Evolutionary conservation across 2,888 invertebrate genomes (phyloP), one percentile per base, ranked within the genome.

Genomic region (Cheilosia variabilis): DNA sequence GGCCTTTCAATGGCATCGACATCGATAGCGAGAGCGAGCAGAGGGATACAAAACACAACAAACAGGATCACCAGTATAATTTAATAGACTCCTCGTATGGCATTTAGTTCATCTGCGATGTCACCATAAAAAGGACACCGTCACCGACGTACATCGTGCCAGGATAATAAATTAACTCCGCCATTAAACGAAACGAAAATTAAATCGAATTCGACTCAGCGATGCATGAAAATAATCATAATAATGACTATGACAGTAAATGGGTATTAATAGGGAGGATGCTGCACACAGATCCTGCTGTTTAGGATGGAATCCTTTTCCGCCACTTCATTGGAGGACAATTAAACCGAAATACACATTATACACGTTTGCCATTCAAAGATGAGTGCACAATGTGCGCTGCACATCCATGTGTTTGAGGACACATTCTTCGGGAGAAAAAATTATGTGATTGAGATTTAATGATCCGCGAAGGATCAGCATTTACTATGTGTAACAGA

Each of bases 201-300:
- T 89, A 91, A 91, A 91, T 91, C 90, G 91, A 91, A 92, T 91
- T 90, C 90, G 89, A 90, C 89, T 89, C 91, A 92, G 90, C 90
- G 90, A 90, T 90, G 91, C 92, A 90, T 92, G 90, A 91, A 92
- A 90, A 90, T 90, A 81, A 86, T 86, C 81, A 86, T 72, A 81
- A 86, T 86, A 81, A 76, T 77, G 81, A 76, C 71, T 77, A 72
- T 77, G 86, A 76, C 71, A 80, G 37, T 68, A 66, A 75, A 84
- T 80, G 84, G 15, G 66, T 76, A 69, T 76, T 86, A 76, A 72
- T 68, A 72, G 81, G 81, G 72, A 86, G 86, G 86, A 86, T 86
- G 81, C 81, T 86, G 76, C 66, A 58, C 58, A 13, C 72, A 66
- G 53, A n/a, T 60, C 53, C 10, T 62, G 63, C 45, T 63, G 60